Evolutionary conservation across 2,888 invertebrate genomes (phyloP).

Genomic region (Quadroppia sp.): DNA sequence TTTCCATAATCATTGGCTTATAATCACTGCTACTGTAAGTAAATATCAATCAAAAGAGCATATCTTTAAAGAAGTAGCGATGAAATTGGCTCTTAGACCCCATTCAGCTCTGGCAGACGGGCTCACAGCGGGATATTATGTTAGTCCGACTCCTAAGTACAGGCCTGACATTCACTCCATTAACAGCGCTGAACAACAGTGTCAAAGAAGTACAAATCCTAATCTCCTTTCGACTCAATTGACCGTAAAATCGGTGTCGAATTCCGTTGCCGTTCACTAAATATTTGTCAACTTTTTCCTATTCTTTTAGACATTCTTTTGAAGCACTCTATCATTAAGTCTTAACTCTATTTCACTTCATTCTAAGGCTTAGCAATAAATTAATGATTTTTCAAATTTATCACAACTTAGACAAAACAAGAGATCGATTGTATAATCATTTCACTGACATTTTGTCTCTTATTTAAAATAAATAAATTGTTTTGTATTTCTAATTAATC

Average conservation of each 20-base stretch:
- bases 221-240: constrained; percentile 27
- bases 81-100: constrained; percentile 34
- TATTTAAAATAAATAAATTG: background rate
- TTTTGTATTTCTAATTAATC: background rate
- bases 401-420: background rate
- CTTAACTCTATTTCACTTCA: background rate
- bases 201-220: constrained; percentile 30
- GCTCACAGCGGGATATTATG: constrained; percentile 29
- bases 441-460: background rate
- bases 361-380: background rate
- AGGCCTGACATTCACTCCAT: constrained; percentile 13
- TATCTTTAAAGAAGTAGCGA: constrained; percentile 26
- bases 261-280: background rate
- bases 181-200: constrained; percentile 3
- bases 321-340: background rate
- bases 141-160: constrained; percentile 25
- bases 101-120: constrained; percentile 31
- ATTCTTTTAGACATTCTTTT: background rate
- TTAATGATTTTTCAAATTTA: background rate
- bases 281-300: constrained; percentile 11
- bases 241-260: constrained; percentile 29
- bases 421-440: background rate
- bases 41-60: constrained; percentile 33
- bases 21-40: constrained; percentile 32
- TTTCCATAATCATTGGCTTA: constrained; percentile 33